Base-by-base conservation (phyloP, 2,797 vertebrate genomes). In the Champsocephalus esox region DNA sequence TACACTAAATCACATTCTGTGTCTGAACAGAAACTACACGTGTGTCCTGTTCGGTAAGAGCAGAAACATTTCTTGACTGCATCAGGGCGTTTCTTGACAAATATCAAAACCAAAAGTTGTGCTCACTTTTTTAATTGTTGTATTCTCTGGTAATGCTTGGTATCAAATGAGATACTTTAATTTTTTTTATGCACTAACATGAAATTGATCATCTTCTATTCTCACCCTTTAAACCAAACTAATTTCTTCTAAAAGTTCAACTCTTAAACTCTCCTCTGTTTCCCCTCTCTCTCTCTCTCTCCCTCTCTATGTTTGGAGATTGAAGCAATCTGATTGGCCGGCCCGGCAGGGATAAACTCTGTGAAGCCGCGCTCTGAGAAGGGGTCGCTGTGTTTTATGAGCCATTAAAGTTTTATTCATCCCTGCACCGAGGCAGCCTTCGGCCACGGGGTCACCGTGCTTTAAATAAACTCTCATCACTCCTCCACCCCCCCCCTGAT, bases 351-450 rank as follows among this genome's bases (percentile, higher is more conserved):
- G 81, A 87, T 81, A 78, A 86, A 79, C n/a, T 58, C 88, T 62
- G 78, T 73, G 80, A 64, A 86, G 81, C 75, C 17, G 43, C n/a
- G 69, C 83, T 81, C 13, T 8, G 75, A 81, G 88, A 89, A 88
- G 82, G 96, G 97, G 97, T 97, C 92, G 88, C 94, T 94, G 95
- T 96, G 95, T 97, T 99, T 99, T 99, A 98, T 96, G 97, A 98
- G 96, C 96, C 96, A 98, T 99, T 98, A 98, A 98, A 97, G 95
- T 97, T 99, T 97, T 98, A 99, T 98, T 98, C 97, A 97, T 98
- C 96, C 95, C 96, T 96, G 96, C 95, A 95, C 95, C 65, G 88
- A 28, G 28, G 28, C 28, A 97, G 96, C 96, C 96, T 97, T 96
- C 96, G 95, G 96, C 96, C 96, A 96, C 58, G 77, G 92, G 97